Percentiles rank a stretch among this genome's conserved stretches.
phyloP scores from a whole-genome alignment of 2,113 vertebrate species.

The Alces alces region DNA sequence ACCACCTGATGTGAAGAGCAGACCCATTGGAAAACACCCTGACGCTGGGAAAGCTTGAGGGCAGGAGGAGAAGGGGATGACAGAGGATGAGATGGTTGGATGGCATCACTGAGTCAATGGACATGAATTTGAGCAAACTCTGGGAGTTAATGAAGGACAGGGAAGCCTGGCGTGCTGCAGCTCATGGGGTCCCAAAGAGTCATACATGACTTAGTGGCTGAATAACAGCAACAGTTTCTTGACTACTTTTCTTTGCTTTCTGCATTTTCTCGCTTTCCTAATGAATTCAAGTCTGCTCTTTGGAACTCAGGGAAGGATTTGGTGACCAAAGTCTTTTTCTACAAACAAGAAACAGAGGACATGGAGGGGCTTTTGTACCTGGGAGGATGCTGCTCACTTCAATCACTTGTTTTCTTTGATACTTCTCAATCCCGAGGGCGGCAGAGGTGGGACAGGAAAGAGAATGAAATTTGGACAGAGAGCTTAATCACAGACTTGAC shows the following conservation, averaged over 20 bases:
- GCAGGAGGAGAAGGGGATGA: neutral
- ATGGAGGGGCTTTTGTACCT: neutral
- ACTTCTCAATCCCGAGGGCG: neutral
- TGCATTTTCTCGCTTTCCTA: neutral
- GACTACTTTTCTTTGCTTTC: neutral
- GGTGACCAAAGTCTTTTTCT: neutral
- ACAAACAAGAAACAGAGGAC: neutral
- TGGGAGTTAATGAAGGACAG: neutral
- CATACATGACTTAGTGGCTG: neutral
- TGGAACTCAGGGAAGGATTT: neutral
- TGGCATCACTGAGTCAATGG: neutral
- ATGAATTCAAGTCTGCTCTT: neutral
- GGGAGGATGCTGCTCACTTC: neutral
- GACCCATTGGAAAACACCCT: neutral
- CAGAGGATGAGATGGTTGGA: neutral
- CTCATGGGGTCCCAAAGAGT: neutral
- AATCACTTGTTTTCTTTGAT: neutral
- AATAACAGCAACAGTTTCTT: neutral
- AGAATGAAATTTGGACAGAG: neutral
- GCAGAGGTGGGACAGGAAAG: neutral
- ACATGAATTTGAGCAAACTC: neutral
- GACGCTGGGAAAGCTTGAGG: neutral
- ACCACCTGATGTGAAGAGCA: neutral
- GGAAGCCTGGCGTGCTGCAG: neutral
- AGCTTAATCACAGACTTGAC: neutral